A percentile compares a stretch with the other conserved stretches of the same genome.
Conservation (phyloP, 2,888 invertebrate species). For the Drosophila mimetica region DNA sequence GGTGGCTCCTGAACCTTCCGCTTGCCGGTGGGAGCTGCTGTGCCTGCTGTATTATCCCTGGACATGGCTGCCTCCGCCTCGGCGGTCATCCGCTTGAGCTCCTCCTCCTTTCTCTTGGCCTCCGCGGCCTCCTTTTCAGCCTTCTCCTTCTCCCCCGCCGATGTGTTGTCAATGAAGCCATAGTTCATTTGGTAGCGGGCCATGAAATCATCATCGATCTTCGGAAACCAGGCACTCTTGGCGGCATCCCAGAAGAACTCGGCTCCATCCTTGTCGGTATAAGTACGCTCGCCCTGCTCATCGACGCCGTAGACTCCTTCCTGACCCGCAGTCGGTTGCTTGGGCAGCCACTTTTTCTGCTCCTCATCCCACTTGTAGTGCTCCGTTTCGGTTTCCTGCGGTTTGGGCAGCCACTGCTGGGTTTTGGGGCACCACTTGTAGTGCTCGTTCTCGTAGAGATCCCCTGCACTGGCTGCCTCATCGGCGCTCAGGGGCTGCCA, state of each 20-base stretch:
- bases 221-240: constrained; percentile 98
- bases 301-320: constrained; percentile 88
- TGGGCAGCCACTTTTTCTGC: constrained; percentile 87
- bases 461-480: constrained; percentile 82
- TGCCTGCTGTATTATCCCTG: not conserved
- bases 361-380: constrained; percentile 87
- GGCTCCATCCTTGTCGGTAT: constrained; percentile 94
- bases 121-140: constrained; percentile 63
- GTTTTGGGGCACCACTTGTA: constrained; percentile 83
- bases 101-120: constrained; percentile 65
- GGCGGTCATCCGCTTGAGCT: constrained; percentile 74
- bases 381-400: constrained; percentile 82
- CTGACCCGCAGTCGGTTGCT: constrained; percentile 34
- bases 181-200: constrained; percentile 98
- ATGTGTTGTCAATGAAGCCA: constrained; percentile 90
- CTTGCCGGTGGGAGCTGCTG: constrained; percentile 67
- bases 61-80: constrained; percentile 74
- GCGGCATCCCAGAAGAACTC: constrained; percentile 95
- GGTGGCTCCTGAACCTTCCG: constrained; percentile 86
- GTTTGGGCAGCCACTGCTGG: constrained; percentile 85
- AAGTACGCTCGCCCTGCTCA: constrained; percentile 91
- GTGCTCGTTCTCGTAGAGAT: constrained; percentile 83
- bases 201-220: constrained; percentile 98
- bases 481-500: constrained; percentile 84
- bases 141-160: constrained; percentile 65